These are phyloP conservation scores for Amblyteles armatorius DNA, from an alignment of 2,888 invertebrate genomes.

Conservation along the genomic window DNA sequence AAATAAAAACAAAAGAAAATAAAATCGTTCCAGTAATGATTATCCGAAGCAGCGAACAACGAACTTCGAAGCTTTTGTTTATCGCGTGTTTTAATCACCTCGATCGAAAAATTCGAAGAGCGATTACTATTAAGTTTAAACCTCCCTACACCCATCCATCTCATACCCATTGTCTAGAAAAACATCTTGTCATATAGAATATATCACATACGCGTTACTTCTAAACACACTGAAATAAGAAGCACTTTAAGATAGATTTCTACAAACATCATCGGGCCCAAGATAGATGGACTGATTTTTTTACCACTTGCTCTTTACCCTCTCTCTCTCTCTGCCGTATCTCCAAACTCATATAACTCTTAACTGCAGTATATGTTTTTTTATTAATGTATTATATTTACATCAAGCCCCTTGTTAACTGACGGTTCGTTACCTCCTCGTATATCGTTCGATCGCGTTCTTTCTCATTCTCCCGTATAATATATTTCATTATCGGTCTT, in stretches of 20 bases:
- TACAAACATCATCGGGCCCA: constrained; percentile 82
- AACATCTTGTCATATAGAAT: constrained; percentile 83
- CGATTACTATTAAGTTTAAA: constrained; percentile 53
- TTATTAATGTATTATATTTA: constrained; percentile 79
- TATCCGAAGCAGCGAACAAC: constrained; percentile 56
- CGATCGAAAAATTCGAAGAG: constrained; percentile 51
- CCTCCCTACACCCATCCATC: constrained; percentile 46
- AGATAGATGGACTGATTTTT: constrained; percentile 80
- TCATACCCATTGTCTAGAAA: constrained; percentile 77
- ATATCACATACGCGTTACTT: constrained; percentile 85
- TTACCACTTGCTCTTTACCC: constrained; percentile 74
- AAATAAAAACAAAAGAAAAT: not conserved
- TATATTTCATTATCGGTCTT: constrained; percentile 24
- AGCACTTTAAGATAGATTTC: constrained; percentile 85
- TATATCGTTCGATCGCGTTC: constrained; percentile 57
- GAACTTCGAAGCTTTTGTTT: constrained; percentile 59
- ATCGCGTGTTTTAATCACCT: constrained; percentile 28
- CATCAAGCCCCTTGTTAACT: constrained; percentile 76
- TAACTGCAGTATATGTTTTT: constrained; percentile 79
- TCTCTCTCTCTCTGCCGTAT: constrained; percentile 56
- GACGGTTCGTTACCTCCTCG: constrained; percentile 66
- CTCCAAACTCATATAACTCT: constrained; percentile 75
- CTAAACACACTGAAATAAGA: constrained; percentile 85
- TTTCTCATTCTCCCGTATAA: constrained; percentile 64
- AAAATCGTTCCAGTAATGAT: constrained; percentile 1